Base-by-base conservation (phyloP, 2,113 vertebrate species). In the Variabilichromis moorii region DNA sequence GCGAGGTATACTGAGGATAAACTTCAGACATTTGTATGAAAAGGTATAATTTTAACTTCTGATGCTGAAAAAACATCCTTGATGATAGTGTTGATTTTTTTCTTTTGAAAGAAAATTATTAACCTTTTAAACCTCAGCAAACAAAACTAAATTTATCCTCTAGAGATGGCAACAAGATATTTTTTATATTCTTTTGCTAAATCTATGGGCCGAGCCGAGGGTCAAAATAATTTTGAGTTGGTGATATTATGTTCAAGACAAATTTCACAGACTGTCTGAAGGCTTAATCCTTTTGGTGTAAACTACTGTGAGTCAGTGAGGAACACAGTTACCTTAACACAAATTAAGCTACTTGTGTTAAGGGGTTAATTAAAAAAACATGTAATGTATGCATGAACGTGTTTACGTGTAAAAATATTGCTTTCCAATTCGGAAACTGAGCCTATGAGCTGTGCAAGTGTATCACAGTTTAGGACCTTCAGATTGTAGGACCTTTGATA, bases 141-240 rank as follows among this genome's bases (percentile, higher is more conserved):
- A 71, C 35, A 71, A 6, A 71, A 71, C 35, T 3, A 71, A 42
- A 71, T 71, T 1, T 71, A 24, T 68, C 19, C 19, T 68, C 19
- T 68, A 68, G 17, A 21, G 61, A 37, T 68, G 11, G 63, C 35
- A 40, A 68, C 4, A 40, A 68, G 33, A 68, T 40, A 9, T 5
- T 37, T 40, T 40, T 68, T 21, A 12, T 1, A 35, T 61, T 63
- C 2, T 10, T 63, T 68, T 68, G 0, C 0, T 0, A 68, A 68
- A 68, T 68, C 35, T 68, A 40, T 40, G n/a, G 63, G 19, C 35
- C 0, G 1, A 68, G n/a, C 11, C 4, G 1, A 68, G 35, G 5
- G n/a, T 68, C 63, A 40, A 40, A 40, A 24, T 68, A 21, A 68
- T 5, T 68, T 68, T 68, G 63, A 68, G n/a, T 40, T 24, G 19